Evolutionary conservation across 2,888 invertebrate species (phyloP).

Genomic region (Dorcus parallelipipedus): DNA sequence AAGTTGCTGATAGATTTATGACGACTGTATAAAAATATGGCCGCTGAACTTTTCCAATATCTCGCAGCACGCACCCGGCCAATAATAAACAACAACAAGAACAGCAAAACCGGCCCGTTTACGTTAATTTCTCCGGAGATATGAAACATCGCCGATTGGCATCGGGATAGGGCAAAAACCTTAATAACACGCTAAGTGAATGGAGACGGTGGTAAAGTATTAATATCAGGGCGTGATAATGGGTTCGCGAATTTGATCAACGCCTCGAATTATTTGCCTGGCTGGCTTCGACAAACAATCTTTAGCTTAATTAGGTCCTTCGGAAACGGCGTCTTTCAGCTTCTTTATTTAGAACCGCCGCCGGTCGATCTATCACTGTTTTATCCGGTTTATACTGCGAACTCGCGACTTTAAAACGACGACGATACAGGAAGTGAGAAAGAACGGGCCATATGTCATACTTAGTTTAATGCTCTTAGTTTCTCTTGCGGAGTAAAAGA

Average conservation of each 20-base stretch:
- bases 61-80: no score
- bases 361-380: background rate
- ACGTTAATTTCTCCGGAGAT: no score
- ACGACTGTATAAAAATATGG: no score
- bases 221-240: conserved; percentile 28
- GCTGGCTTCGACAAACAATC: conserved; percentile 38
- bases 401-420: background rate
- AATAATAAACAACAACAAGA: no score
- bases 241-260: conserved; percentile 32
- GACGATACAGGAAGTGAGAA: background rate
- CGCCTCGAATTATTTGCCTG: conserved; percentile 39
- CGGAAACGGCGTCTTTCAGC: background rate
- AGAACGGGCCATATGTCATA: background rate
- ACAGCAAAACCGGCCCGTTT: no score
- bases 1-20: no score
- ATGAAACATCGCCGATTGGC: no score
- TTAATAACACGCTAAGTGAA: conserved; percentile 24
- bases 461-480: background rate
- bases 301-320: conserved; percentile 35
- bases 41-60: no score
- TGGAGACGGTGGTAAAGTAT: conserved; percentile 26
- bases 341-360: background rate
- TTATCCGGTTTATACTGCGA: background rate
- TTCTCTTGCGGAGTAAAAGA: no score
- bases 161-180: conserved; percentile 5